Evolutionary conservation across 2,888 invertebrate genomes (phyloP), one percentile per base, ranked within the genome.

Genomic region (Parascotia fuliginaria): DNA sequence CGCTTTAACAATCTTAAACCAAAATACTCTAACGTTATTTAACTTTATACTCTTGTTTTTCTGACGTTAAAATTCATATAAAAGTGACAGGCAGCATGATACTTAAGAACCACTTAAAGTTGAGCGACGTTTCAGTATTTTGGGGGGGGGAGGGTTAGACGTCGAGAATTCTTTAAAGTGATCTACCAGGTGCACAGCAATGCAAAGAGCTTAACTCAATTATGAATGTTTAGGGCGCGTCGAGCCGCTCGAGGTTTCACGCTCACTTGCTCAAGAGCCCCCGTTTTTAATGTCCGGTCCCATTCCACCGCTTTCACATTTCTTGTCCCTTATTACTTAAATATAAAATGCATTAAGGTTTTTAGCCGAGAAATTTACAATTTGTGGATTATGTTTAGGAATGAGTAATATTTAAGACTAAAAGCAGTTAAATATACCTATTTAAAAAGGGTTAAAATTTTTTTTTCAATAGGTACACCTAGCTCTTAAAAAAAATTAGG

Each of bases 171-270:
- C 9, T 31, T 6, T 13, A 13, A 31, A 31, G 12, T 13, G 31
- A 41, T 54, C 49, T 60, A 68, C 66, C 70, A 73, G 72, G 77
- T 69, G 67, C 69, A 65, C 72, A 79, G 72, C 53, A 65, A 60
- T 61, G 61, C 73, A 73, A 77, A 83, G 73, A 79, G 77, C 78
- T 78, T 81, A 81, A 81, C 77, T 78, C 73, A 77, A 84, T 83
- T 83, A 83, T 64, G 62, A 73, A 44, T 69, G 73, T 68, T 70
- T 59, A 50, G 55, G 60, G 51, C 55, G 65, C 71, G 60, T 32
- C 48, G 71, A 70, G 73, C 64, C 67, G 67, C 63, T 59, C 59
- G 73, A 56, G 74, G 77, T 75, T 76, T 73, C 68, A 72, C 75
- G 77, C 71, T 73, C 64, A 57, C 69, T 68, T 65, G 69, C 61